Base-by-base conservation (phyloP, 2,888 invertebrate genomes). In the Ashinkailepas kermadecensis region DNA sequence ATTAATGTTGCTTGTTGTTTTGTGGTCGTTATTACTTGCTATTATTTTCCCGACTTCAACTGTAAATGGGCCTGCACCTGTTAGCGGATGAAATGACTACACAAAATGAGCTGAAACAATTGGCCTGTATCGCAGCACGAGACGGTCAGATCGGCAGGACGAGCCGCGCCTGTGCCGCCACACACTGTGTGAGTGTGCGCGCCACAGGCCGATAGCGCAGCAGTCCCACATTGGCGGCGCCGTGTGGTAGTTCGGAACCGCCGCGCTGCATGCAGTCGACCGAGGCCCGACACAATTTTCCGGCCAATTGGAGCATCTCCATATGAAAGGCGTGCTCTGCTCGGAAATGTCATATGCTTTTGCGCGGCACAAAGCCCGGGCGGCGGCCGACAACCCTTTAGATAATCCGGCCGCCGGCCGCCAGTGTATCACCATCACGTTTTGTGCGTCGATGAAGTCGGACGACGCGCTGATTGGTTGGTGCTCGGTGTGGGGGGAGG, bases 251-350 rank as follows among this genome's bases (percentile, higher is more conserved):
- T 23, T 0, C 67, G 10, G 9, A n/a, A 2, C 67, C 25, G 25
- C 56, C 8, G n/a, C 21, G 56, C 78, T n/a, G 21, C 39, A 39
- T n/a, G 21, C 39, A 39, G 39, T 39, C 39, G 57, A 15, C 59
- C 23, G 23, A 23, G 18, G 23, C 59, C 25, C 11, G 79, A 58
- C 79, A 79, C 79, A 79, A 79, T 79, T 79, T 79, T 79, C 79
- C 79, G 15, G 56, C 79, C 79, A 79, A 79, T 79, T 79, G 79
- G 79, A 79, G 57, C 59, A 79, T 79, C n/a, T 79, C 58, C 79
- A 79, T 79, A 79, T 79, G 79, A 79, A 79, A 79, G 79, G 58
- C 23, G 3, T 25, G 23, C 23, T 7, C 58, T 12, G 79, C 23
- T 79, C 58, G 58, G 58, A 23, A 23, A 57, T 57, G 79, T 79